Conservation (phyloP, 2,113 vertebrate genomes). For the Ellobius talpinus region DNA sequence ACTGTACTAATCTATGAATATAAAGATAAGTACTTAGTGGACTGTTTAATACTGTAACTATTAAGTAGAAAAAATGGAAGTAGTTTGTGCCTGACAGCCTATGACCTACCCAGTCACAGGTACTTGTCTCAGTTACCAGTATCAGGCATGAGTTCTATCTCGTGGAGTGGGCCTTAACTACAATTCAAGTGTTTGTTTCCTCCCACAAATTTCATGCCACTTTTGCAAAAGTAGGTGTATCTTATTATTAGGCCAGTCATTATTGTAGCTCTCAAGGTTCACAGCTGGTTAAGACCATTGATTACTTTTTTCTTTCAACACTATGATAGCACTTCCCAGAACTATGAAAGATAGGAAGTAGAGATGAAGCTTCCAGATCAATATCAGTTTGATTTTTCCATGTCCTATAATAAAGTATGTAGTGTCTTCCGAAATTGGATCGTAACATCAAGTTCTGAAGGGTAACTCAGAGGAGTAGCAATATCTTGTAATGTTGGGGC, state of each 20-base stretch:
- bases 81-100: neutral
- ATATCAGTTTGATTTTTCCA: neutral
- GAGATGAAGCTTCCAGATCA: neutral
- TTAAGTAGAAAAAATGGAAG: neutral
- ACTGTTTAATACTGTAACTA: neutral
- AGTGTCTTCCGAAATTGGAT: neutral
- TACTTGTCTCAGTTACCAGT: neutral
- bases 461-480: neutral
- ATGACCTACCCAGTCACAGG: neutral
- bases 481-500: neutral
- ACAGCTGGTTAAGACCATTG: neutral
- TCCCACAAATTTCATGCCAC: neutral
- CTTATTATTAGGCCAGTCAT: neutral
- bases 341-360: neutral
- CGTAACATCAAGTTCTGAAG: neutral
- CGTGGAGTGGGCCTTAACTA: neutral
- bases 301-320: neutral
- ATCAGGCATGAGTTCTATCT: neutral
- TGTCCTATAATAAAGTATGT: neutral
- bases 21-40: neutral
- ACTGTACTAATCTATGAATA: neutral
- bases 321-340: neutral
- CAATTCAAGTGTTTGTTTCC: neutral
- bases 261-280: neutral
- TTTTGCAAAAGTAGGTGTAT: neutral